Base-by-base conservation (phyloP, 2,797 vertebrate species). In the Characodon lateralis region DNA sequence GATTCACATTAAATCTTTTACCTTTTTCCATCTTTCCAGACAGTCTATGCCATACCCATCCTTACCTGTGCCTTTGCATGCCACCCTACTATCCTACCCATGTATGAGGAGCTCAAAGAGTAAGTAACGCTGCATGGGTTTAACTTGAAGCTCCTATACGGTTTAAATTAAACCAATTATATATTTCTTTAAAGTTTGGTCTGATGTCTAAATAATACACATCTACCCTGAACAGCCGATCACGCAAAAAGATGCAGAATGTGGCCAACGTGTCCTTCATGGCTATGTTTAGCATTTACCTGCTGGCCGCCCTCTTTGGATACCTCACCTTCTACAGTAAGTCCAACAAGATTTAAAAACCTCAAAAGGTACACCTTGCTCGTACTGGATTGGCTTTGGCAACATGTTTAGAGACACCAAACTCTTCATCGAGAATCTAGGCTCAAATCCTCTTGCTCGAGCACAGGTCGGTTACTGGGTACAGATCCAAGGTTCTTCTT, bases 261-360 rank as follows among this genome's bases (percentile, higher is more conserved):
- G 98, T 99, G 28, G 98, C 98, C 86, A 98, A 99, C 7, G 96
- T 99, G 26, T 99, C 98, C 66, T 99, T 99, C 89, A 95, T 98
- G 85, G 94, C 97, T 73, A 99, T 99, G 97, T 98, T 99, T 90
- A 88, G 98, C 88, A 99, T 98, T 97, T 99, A 99, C 85, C 95
- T 99, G 82, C 87, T 99, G 91, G 97, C 98, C 35, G 98, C 98
- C 56, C 96, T 99, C 72, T 99, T 99, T 2, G 98, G 98, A 93
- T 99, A 99, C 86, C 94, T 99, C 93, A 99, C 98, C 58, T 99
- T 99, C 93, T 96, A 97, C 53, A 87, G 98, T 99, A 89, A 97
- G 84, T 94, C 69, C 5, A 3, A 5, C 20, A 6, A 63, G 14
- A 35, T 63, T 18, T 63, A 31, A 63, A 63, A 20, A 31, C 56